phyloP scores from a whole-genome alignment of 30 jellyfish, hydroid and myxozoan genomes.

The Sanderia malayensis region DNA sequence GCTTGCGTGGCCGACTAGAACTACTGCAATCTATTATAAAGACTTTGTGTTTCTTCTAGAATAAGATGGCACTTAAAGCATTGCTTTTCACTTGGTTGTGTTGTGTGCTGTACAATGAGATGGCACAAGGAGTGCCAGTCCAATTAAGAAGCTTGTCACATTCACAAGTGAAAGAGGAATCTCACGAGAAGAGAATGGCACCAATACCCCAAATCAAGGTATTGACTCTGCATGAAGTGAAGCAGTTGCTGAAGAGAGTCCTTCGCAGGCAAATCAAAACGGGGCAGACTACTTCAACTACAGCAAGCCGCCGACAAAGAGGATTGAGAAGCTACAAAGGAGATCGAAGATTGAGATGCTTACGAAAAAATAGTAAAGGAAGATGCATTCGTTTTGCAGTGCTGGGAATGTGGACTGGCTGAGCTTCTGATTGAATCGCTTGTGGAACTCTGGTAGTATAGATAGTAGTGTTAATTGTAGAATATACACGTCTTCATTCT shows the following conservation, averaged over 20 bases:
- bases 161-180: not conserved
- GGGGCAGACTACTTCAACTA: not conserved
- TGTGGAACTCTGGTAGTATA: no score
- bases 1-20: no score
- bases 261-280: not conserved
- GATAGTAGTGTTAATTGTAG: no score
- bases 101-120: no score
- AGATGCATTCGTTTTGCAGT: slow-evolving; percentile 1
- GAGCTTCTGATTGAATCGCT: no score
- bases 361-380: not conserved
- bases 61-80: no score
- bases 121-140: not conserved
- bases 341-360: slow-evolving; percentile 2
- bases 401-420: slow-evolving; percentile 3
- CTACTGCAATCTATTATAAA: no score
- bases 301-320: not conserved
- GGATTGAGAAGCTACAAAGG: not conserved
- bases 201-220: not conserved
- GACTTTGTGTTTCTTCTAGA: no score
- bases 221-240: not conserved
- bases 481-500: no score
- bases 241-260: not conserved
- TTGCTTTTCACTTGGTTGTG: no score
- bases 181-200: not conserved
- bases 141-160: not conserved